These are phyloP conservation scores for Limenitis camilla DNA, from an alignment of 2,888 invertebrate genomes.

Conservation along the genomic window DNA sequence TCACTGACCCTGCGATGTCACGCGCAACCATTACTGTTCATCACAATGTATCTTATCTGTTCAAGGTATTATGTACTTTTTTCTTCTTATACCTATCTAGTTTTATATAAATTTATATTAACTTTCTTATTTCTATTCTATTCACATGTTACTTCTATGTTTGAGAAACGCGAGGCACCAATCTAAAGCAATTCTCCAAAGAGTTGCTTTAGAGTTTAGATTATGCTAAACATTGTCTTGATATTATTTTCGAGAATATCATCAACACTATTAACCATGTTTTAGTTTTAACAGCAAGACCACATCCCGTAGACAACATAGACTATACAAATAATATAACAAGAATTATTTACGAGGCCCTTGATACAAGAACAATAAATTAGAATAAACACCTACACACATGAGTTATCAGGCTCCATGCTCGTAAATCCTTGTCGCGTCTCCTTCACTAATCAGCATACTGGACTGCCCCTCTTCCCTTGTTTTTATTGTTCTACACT, in stretches of 20 bases:
- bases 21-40: slow-evolving; percentile 9
- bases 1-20: slow-evolving; percentile 17
- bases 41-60: slow-evolving; percentile 15
- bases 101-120: background rate
- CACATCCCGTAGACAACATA: background rate
- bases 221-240: no score
- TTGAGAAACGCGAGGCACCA: no score
- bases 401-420: slow-evolving; percentile 7
- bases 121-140: slow-evolving; percentile 8
- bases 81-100: slow-evolving; percentile 20
- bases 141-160: no score
- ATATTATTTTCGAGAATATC: no score
- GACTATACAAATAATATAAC: background rate
- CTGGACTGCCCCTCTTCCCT: slow-evolving; percentile 8
- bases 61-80: slow-evolving; percentile 10
- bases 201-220: no score
- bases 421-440: slow-evolving; percentile 18
- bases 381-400: slow-evolving; percentile 14
- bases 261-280: background rate
- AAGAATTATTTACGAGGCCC: slow-evolving; percentile 4
- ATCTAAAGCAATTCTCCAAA: no score
- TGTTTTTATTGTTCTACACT: slow-evolving; percentile 7
- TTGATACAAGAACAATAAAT: slow-evolving; percentile 16
- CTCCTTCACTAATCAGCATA: slow-evolving; percentile 11
- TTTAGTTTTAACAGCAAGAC: background rate